Evolutionary conservation across 2,797 vertebrate genomes (phyloP), one percentile per base, ranked within the genome.

Genomic region (Hydrocynus forskahlii): DNA sequence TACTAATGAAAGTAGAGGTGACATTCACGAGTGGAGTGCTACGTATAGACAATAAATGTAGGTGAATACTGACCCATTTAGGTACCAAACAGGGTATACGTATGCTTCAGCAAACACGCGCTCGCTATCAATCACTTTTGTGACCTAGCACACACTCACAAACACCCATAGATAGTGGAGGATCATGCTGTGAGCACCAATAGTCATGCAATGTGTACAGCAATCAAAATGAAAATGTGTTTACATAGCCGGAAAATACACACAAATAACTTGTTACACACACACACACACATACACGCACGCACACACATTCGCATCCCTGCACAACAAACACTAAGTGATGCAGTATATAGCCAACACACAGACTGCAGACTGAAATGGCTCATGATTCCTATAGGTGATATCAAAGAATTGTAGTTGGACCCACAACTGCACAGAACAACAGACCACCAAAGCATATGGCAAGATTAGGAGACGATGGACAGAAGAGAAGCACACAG

Each of bases 161-260:
- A 62, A 78, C 45, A 63, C 66, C 78, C 63, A 69, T 23, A 83
- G 35, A 67, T 23, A 82, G 71, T 83, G 52, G 77, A 74, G 77
- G 57, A 77, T 52, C 85, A 88, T 89, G 87, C 89, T 75, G 74
- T 82, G 70, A 82, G 84, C 78, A 85, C 79, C 62, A 76, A 40
- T 69, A 77, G 69, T 64, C 84, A 88, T 87, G 83, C 83, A 82
- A 75, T 72, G 75, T 60, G 75, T 83, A 78, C 76, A 82, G 82
- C 75, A 81, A 60, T 81, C 59, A 10, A 80, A 60, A 67, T 76
- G 60, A 81, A 75, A 63, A 70, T 25, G 45, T 17, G 14, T 60
- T 79, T 68, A 81, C 68, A 77, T 75, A 79, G 62, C 48, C 68
- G 67, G 54, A 76, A 59, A 80, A 63, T 63, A 79, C 62, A 67